These are phyloP conservation scores for Motacilla tschutschensis DNA, from an alignment of 2,113 vertebrate species.

Conservation along the genomic window DNA sequence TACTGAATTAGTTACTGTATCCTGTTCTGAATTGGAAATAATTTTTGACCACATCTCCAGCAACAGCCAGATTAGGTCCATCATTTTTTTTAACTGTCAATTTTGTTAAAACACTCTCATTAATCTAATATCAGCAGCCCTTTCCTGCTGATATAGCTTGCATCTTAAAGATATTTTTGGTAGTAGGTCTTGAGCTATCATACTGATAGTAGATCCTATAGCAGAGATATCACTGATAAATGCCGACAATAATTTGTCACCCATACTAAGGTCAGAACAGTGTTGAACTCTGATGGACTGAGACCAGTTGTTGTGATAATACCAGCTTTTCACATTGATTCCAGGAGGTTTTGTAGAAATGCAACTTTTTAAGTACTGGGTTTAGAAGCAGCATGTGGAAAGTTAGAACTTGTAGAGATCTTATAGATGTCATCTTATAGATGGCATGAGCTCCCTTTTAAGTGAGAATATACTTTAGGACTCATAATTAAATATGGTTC, in stretches of 20 bases:
- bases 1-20: neutral
- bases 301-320: neutral
- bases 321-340: neutral
- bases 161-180: neutral
- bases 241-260: neutral
- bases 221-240: neutral
- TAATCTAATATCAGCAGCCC: neutral
- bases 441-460: neutral
- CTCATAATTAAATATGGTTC: neutral
- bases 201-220: neutral
- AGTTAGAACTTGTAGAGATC: neutral
- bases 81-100: neutral
- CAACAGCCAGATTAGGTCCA: neutral
- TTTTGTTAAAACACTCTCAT: neutral
- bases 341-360: neutral
- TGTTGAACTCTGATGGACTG: slow-evolving; percentile 22
- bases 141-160: neutral
- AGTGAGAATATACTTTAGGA: neutral
- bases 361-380: neutral
- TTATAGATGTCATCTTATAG: neutral
- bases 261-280: neutral
- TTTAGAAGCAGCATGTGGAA: neutral
- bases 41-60: neutral
- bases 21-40: neutral
- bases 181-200: neutral